phyloP scores from a whole-genome alignment of 2,113 vertebrate species.

The Chrysemys picta region DNA sequence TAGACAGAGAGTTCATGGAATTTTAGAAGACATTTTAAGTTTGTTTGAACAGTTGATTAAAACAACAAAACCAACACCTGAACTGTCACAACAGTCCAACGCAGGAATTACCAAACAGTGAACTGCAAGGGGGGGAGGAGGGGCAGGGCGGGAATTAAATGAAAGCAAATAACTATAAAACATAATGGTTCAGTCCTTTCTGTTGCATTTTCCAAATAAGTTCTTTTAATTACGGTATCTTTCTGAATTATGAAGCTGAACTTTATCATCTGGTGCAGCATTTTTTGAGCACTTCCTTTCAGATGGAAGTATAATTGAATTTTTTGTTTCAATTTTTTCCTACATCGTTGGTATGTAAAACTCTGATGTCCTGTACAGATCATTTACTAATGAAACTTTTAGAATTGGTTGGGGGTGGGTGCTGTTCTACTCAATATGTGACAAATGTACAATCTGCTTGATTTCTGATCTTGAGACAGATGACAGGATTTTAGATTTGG shows the following conservation, averaged over 20 bases:
- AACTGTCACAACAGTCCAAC: no score
- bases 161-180: no score
- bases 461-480: not conserved
- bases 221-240: slow-evolving; percentile 2
- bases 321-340: not conserved
- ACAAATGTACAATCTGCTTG: not conserved
- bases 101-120: no score
- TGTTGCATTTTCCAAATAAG: not conserved
- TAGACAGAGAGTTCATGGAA: slow-evolving; percentile 36
- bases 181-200: no score
- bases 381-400: not conserved
- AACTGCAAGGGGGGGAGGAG: no score
- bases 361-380: not conserved
- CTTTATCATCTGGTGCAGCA: slow-evolving; percentile 2
- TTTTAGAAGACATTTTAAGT: not conserved
- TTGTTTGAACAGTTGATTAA: slow-evolving; percentile 1
- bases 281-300: slow-evolving; percentile 3
- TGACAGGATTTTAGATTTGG: not conserved
- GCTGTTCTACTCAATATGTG: not conserved
- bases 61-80: no score
- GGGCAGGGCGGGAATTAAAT: no score
- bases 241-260: not conserved
- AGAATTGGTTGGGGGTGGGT: fast-evolving
- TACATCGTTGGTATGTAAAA: slow-evolving; percentile 2
- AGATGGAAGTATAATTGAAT: not conserved